These are phyloP conservation scores for Microplitis manilae DNA, from an alignment of 2,888 invertebrate species.

Conservation along the genomic window DNA sequence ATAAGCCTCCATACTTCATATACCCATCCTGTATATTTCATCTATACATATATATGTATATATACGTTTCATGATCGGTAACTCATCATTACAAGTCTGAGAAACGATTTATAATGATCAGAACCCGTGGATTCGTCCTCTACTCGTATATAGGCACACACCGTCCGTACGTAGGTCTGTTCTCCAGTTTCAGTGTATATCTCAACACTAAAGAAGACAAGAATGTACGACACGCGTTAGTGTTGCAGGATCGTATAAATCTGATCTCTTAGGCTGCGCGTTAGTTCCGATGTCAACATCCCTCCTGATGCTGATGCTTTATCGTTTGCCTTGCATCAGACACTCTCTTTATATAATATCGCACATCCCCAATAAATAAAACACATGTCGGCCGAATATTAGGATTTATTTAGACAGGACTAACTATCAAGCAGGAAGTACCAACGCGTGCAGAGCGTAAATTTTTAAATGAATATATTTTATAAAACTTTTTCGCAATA, in stretches of 20 bases:
- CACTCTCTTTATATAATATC: too few relatives aligned
- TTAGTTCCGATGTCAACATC: conserved; percentile 34
- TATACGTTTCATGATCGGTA: conserved; percentile 13
- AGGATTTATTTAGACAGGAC: conserved; percentile 35
- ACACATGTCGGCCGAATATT: conserved; percentile 29
- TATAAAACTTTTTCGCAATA: too few relatives aligned
- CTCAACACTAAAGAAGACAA: background rate
- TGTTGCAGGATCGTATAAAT: conserved; percentile 9
- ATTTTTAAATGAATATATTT: too few relatives aligned
- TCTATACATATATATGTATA: background rate
- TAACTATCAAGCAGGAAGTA: conserved; percentile 9
- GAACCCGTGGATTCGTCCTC: conserved; percentile 24
- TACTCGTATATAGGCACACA: background rate
- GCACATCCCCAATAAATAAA: conserved; percentile 33
- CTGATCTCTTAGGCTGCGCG: conserved; percentile 23
- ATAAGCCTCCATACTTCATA: background rate
- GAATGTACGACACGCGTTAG: conserved; percentile 4
- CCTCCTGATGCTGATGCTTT: conserved; percentile 27
- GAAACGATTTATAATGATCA: conserved; percentile 25
- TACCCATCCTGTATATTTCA: background rate
- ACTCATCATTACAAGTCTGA: conserved; percentile 25
- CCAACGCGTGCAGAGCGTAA: too few relatives aligned
- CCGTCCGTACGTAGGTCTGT: background rate
- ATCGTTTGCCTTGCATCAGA: conserved; percentile 13
- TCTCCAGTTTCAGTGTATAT: background rate